phyloP scores from a whole-genome alignment of 2,113 vertebrate species.

The Ginglymostoma cirratum region DNA sequence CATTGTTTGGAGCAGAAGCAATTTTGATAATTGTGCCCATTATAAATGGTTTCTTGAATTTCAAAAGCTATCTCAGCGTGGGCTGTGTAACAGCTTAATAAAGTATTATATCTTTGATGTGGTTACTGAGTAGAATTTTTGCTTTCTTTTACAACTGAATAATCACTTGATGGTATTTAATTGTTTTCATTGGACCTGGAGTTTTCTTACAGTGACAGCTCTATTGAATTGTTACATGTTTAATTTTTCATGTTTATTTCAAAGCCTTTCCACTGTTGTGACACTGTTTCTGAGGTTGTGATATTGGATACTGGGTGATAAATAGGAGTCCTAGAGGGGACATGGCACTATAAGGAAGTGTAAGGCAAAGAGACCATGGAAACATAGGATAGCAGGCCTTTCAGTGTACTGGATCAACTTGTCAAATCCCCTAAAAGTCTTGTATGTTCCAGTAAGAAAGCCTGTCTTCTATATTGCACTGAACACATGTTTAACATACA shows the following conservation, averaged over 20 bases:
- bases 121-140: background rate
- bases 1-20: background rate
- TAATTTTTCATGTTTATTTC: background rate
- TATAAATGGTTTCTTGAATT: background rate
- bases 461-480: no score
- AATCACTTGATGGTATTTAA: background rate
- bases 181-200: background rate
- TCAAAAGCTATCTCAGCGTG: background rate
- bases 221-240: background rate
- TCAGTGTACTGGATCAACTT: no score
- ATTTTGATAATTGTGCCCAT: background rate
- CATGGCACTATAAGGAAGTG: no score
- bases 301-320: no score
- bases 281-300: no score
- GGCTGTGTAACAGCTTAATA: background rate
- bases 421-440: no score
- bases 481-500: no score
- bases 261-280: background rate
- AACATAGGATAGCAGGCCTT: no score
- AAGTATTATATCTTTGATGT: background rate
- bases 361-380: no score
- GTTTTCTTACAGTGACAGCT: background rate
- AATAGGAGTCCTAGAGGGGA: no score
- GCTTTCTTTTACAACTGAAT: background rate
- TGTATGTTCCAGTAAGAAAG: no score